Evolutionary conservation across 1,140 invertebrate genomes (phyloP), one percentile per base, ranked within the genome.

Genomic region (Potamilus streckersoni): DNA sequence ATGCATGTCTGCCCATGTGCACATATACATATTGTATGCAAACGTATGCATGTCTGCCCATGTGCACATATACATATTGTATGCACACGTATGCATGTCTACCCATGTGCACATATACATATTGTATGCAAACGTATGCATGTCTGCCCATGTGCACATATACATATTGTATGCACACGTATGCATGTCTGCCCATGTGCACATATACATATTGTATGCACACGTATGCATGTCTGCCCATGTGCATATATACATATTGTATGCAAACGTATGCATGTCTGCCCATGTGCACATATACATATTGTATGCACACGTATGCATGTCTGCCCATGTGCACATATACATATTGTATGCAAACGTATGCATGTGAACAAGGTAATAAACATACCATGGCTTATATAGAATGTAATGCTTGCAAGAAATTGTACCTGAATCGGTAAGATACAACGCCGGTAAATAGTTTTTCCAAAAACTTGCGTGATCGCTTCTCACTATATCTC

Each of bases 371-470:
- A 16, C 15, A 27, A 1, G 64, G 15, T 15, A 16, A 1, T 19
- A n/a, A 2, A 27, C 23, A 16, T 66, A 27, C 23, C 23, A 23
- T 23, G 15, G 15, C 23, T 17, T 66, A 23, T 27, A 27, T 66
- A 16, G 16, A 17, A 27, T 17, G 16, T 20, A 20, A 27, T 38
- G 16, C 27, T 66, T 17, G 27, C 6, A 17, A 31, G 31, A 19
- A 55, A 55, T 17, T 69, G 74, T 71, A 74, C 77, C 68, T 60
- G 77, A 70, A 59, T 79, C 77, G 15, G 77, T 79, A 17, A 79
- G 2, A n/a, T 66, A 74, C 55, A 79, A 62, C n/a, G 77, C 71
- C 15, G 71, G 72, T 20, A 74, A 56, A 16, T 66, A 57, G 4
- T 17, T n/a, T 27, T 17, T 5, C 77, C 77, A 79, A 56, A 79